These are phyloP conservation scores for Tetrax tetrax DNA, from an alignment of 2,113 vertebrate species.

Conservation along the genomic window DNA sequence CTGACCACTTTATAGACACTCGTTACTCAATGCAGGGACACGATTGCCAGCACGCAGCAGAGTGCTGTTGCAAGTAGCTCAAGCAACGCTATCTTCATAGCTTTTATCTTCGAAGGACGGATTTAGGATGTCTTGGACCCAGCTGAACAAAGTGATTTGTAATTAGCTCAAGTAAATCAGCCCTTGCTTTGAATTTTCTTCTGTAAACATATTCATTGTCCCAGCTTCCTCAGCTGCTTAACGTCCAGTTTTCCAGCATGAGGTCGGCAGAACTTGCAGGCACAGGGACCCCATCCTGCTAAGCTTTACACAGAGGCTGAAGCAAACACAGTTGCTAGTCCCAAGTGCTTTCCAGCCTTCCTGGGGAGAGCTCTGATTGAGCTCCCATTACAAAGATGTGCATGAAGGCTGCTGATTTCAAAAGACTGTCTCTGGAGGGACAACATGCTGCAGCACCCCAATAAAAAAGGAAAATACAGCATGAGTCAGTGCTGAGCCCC, in stretches of 20 bases:
- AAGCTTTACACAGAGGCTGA: background rate
- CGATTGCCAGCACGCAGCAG: background rate
- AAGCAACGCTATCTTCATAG: background rate
- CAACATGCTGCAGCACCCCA: background rate
- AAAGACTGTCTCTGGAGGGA: background rate
- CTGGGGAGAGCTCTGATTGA: background rate
- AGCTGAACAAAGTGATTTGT: background rate
- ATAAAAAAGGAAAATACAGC: background rate
- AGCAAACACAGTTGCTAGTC: background rate
- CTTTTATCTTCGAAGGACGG: background rate
- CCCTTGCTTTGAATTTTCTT: background rate
- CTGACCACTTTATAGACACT: background rate
- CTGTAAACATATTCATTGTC: background rate
- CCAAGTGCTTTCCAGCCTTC: background rate
- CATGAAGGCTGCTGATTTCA: background rate
- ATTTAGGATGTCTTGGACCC: background rate
- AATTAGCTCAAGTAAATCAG: background rate
- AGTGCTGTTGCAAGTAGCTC: background rate
- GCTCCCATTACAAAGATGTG: background rate
- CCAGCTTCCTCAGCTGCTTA: background rate
- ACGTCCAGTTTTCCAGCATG: rapidly evolving
- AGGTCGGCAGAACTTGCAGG: background rate
- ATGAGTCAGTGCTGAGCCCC: background rate
- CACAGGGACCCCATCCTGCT: background rate
- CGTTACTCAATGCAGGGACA: background rate